Percentiles rank a stretch among this genome's conserved stretches.
phyloP scores from a whole-genome alignment of 2,888 invertebrate species.

The Marasmarcha lunaedactyla region DNA sequence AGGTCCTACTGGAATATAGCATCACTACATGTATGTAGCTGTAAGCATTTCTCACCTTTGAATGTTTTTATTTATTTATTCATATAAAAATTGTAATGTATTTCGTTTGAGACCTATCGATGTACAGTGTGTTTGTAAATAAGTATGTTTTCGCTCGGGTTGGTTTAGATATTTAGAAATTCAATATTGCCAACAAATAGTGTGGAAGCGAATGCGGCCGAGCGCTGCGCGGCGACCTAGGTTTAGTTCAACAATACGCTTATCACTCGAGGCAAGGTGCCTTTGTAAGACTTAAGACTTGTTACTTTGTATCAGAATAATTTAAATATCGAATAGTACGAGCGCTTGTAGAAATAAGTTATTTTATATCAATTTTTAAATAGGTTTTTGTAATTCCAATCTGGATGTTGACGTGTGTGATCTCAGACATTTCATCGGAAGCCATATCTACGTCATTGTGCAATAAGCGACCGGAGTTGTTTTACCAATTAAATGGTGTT shows the following conservation, averaged over 20 bases:
- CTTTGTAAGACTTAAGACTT: constrained; percentile 57
- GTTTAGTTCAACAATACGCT: constrained; percentile 62
- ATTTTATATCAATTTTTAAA: constrained; percentile 64
- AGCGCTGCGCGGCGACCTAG: no score
- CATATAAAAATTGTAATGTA: no score
- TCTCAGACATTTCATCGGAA: constrained; percentile 42
- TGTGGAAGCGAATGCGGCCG: no score
- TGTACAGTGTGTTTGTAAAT: background rate
- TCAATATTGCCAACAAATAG: no score
- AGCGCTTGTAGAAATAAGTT: constrained; percentile 45
- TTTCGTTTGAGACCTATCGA: no score
- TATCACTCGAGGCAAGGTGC: constrained; percentile 44
- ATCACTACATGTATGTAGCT: no score
- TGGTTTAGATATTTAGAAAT: constrained; percentile 24
- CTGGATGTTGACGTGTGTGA: constrained; percentile 37
- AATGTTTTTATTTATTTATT: no score
- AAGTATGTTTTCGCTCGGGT: constrained; percentile 21
- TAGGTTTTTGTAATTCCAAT: constrained; percentile 29
- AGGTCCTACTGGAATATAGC: no score
- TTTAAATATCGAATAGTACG: constrained; percentile 26
- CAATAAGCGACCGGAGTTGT: constrained; percentile 40
- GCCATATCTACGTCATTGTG: constrained; percentile 31
- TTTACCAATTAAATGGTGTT: constrained; percentile 59
- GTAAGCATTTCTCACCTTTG: no score
- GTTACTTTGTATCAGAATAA: constrained; percentile 49